Evolutionary conservation across 2,888 invertebrate species (phyloP), one percentile per base, ranked within the genome.

Genomic region (Troilus luridus): DNA sequence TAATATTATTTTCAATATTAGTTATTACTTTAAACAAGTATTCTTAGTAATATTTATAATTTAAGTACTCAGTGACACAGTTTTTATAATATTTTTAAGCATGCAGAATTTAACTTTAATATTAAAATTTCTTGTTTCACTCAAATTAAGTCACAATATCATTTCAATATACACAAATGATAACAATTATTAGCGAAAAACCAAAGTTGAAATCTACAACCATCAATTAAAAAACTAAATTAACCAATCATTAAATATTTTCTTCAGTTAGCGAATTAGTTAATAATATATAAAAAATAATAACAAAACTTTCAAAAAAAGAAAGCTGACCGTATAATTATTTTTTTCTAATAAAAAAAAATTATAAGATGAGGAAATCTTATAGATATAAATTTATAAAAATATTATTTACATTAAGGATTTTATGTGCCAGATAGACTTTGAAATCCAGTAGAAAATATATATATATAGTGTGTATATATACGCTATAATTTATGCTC

Each of bases 391-490:
- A 85, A 85, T 85, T 85, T 85, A 85, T n/a, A 85, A 85, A 85
- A 85, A 85, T 85, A 85, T 21, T 85, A 85, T 85, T 56, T 85
- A 85, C 85, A 85, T 56, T 85, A 56, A 85, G 41, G 85, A 58
- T 21, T 85, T n/a, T 58, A 85, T 85, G 85, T 85, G 85, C 56
- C 85, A 21, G 56, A 21, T 85, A 85, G 54, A 85, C 56, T 85
- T 85, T 58, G 56, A 56, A 41, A 85, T 85, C 56, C 12, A 41
- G 56, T 85, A 85, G 54, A 85, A 77, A 85, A 85, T 85, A 85
- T 85, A 85, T 56, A 56, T 72, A 27, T 67, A 6, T 24, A 41
- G 41, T 3, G 11, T 24, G 9, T 67, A 67, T 77, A 77, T 77
- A 77, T 77, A 56, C 12, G 85, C 17, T 54, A 54, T 56, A 21